Evolutionary conservation across 2,888 invertebrate species (phyloP).

Genomic region (Pristionchus maxplancki): DNA sequence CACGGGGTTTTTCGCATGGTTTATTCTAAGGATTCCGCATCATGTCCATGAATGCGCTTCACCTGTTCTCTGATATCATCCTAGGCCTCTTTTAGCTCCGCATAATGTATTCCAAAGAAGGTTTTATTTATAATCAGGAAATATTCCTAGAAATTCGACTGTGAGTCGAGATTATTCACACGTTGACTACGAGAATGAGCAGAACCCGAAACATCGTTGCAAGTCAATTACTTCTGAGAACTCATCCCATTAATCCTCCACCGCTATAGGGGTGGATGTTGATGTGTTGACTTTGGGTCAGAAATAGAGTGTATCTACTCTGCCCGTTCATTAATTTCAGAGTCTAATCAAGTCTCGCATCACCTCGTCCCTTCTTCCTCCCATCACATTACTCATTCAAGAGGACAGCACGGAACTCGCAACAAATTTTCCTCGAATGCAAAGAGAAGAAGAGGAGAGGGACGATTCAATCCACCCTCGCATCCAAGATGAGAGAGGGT

Average conservation of each 20-base stretch:
- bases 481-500: neutral
- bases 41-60: neutral
- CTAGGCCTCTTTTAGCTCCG: neutral
- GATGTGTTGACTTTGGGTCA: slow-evolving; percentile 7
- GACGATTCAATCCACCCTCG: neutral
- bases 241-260: neutral
- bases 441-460: neutral
- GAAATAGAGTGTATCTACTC: neutral
- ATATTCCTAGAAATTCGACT: neutral
- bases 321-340: neutral
- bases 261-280: neutral
- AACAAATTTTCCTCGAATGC: slow-evolving; percentile 25
- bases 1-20: no score
- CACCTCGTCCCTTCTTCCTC: neutral
- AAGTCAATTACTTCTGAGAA: neutral
- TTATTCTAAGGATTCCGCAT: neutral
- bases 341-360: slow-evolving; percentile 27
- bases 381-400: slow-evolving; percentile 35
- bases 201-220: neutral
- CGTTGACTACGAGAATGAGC: neutral
- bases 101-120: neutral
- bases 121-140: neutral
- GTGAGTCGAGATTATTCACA: neutral
- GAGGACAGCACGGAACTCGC: slow-evolving; percentile 34
- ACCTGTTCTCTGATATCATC: neutral